Conservation (phyloP, 2,888 invertebrate species). For the Scaptomyza flava region DNA sequence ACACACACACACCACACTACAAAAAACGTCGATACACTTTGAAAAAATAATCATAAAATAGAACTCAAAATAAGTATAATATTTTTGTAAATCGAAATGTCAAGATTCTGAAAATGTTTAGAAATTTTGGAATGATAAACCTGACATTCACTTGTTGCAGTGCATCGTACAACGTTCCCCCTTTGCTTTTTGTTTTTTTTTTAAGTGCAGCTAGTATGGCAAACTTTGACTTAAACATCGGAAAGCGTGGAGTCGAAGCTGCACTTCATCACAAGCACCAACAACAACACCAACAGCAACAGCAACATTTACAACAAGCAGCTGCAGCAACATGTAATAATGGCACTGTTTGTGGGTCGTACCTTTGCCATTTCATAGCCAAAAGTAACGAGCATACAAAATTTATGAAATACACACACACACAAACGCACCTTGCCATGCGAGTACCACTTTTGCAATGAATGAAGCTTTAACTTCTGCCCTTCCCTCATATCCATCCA, state of each 20-base stretch:
- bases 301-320: slow-evolving; percentile 20
- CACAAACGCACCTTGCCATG: slow-evolving; percentile 24
- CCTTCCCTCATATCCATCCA: too few relatives aligned
- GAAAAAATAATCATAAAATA: too few relatives aligned
- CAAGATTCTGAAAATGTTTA: too few relatives aligned
- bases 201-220: slow-evolving; percentile 9
- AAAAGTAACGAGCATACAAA: slow-evolving; percentile 60
- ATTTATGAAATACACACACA: slow-evolving; percentile 61
- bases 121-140: too few relatives aligned
- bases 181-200: not conserved
- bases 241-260: slow-evolving; percentile 18
- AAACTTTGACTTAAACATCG: slow-evolving; percentile 34
- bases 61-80: too few relatives aligned
- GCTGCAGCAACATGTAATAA: slow-evolving; percentile 34
- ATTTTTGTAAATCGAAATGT: too few relatives aligned
- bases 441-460: slow-evolving; percentile 24
- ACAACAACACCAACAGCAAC: slow-evolving; percentile 13
- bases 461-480: not conserved
- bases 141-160: too few relatives aligned
- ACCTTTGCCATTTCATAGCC: slow-evolving; percentile 68
- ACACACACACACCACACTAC: not conserved
- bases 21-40: not conserved
- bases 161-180: too few relatives aligned
- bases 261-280: slow-evolving; percentile 25
- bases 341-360: slow-evolving; percentile 28